Base-by-base conservation (phyloP, 2,113 vertebrate species). In the Oreotrochilus melanogaster region DNA sequence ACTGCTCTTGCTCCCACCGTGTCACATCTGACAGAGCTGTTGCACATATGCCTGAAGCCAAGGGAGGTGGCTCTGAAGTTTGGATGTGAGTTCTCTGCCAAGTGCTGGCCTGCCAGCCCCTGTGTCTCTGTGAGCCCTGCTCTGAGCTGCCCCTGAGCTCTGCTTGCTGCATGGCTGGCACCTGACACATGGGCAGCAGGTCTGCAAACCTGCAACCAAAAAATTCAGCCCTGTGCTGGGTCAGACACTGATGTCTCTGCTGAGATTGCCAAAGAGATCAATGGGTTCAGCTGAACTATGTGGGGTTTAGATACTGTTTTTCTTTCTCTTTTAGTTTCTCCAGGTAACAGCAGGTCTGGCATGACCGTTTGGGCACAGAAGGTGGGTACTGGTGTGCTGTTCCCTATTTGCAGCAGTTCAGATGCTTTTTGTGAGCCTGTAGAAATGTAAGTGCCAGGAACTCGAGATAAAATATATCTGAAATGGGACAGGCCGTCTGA, bases 101-200 rank as follows among this genome's bases (percentile, higher is more conserved):
- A 47, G 57, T 3, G 1, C 45, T 80, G 83, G 27, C 45, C 64
- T 22, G 10, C 1, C 47, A 73, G 56, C 30, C 39, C 39, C 39
- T 39, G 39, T 39, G 39, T 39, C 14, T 27, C 11, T 8, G 53
- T 17, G 76, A 85, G 70, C 31, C 61, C 70, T n/a, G 43, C 61
- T 21, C 60, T 1, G 31, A n/a, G 50, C 66, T 1, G 0, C 48
- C 14, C 61, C 51, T 25, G 65, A 1, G 1, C 43, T 35, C 53
- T 39, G 48, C 72, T 54, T 9, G 12, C 10, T 14, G 11, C 45
- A 54, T 1, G 11, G n/a, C 71, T 76, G 62, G 61, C 33, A 4
- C 0, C 1, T 33, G 64, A 39, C 8, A 11, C 3, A 0, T 8
- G 4, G 61, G 50, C 62, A 57, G 42, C 33, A 30, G 42, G 10